Evolutionary conservation across 2,797 vertebrate genomes (phyloP).

Genomic region (Scolopax rusticola): DNA sequence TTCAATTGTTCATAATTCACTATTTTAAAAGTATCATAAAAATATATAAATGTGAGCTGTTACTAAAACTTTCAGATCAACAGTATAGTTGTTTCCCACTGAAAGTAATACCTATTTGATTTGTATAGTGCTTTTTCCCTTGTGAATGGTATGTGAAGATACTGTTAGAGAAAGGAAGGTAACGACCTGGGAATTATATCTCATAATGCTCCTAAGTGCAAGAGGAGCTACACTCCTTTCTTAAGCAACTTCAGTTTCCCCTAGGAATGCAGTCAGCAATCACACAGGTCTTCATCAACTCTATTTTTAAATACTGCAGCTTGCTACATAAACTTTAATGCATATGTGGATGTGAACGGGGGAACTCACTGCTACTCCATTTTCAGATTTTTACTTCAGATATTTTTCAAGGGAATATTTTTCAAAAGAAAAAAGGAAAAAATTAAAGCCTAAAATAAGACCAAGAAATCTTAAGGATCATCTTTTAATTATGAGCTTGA

Average conservation of each 20-base stretch:
- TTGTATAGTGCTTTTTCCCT: background rate
- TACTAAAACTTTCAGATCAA: conserved; percentile 80
- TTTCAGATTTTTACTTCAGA: conserved; percentile 13
- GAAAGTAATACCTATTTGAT: conserved; percentile 30
- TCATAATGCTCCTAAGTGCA: background rate
- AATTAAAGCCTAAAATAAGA: background rate
- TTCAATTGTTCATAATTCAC: conserved; percentile 82
- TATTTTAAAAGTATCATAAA: conserved; percentile 81
- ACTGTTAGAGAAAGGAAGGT: conserved; percentile 56
- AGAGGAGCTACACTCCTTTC: conserved; percentile 5
- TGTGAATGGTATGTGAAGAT: background rate
- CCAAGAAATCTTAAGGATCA: background rate
- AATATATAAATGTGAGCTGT: conserved; percentile 76
- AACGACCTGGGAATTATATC: background rate
- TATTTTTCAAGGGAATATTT: conserved; percentile 4
- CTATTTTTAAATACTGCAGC: conserved; percentile 14
- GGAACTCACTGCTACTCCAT: background rate
- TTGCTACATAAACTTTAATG: background rate
- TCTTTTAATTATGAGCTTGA: background rate
- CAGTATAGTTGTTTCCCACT: conserved; percentile 24
- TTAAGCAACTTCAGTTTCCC: conserved; percentile 32
- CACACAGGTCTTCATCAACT: background rate
- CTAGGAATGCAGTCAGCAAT: conserved; percentile 53
- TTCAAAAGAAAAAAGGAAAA: background rate
- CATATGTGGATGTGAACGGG: background rate